Evolutionary conservation across 2,888 invertebrate species (phyloP), one percentile per base, ranked within the genome.

Genomic region (Cosmia trapezina): DNA sequence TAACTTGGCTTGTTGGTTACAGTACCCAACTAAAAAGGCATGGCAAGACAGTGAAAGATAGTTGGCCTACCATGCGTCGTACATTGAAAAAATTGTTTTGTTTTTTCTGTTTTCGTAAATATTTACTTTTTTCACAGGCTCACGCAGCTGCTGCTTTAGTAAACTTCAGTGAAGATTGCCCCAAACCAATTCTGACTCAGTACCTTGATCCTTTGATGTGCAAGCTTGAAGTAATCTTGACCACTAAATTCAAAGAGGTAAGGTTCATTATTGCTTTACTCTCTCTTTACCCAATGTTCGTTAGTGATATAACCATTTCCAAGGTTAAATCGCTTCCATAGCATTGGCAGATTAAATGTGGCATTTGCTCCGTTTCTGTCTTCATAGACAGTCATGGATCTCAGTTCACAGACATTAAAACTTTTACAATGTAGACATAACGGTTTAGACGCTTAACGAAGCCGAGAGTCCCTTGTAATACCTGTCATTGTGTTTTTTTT

Each of bases 111-210:
- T 51, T 12, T 45, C 4, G 53, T n/a, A 37, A 37, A 28, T 28
- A 1, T 22, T 53, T 33, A 11, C 9, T 43, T 51, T 61, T 22
- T 28, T 63, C 37, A 17, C 96, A 97, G 95, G 97, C 98, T 70
- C 97, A 97, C 86, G 97, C 97, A 86, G 98, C 99, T 61, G 99
- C 99, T 67, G 99, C 99, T 63, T 96, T 99, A 81, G 99, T 99
- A 2, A 99, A 99, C 96, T 99, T 99, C 96, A 99, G 99, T 90
- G 99, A 99, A 96, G 99, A 99, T 94, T 99, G 99, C 93, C 99
- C 99, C 0, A 99, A 99, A 93, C 97, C 97, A 87, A 99, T 99
- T 86, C 96, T 99, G 80, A 98, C 98, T 14, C 98, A 97, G 81
- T 99, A 99, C 92, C 97, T 99, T 80, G 98, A 99, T 88, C 97